Evolutionary conservation across 2,797 vertebrate genomes (phyloP).

Genomic region (Hydrocynus forskahlii): DNA sequence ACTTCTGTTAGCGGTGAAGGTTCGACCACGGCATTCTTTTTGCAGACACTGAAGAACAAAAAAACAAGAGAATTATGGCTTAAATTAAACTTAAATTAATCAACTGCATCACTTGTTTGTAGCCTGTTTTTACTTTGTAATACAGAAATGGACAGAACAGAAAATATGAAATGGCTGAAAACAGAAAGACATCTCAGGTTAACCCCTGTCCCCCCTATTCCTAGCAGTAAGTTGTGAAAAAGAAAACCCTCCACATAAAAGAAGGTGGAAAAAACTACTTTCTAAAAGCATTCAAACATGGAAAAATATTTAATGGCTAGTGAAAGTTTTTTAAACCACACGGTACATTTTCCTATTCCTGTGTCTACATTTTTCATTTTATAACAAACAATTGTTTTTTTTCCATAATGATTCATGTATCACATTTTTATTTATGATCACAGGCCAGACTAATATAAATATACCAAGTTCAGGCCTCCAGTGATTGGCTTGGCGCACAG

Average conservation of each 20-base stretch:
- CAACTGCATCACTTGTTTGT: too few relatives aligned
- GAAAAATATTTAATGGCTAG: not conserved
- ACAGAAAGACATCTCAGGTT: too few relatives aligned
- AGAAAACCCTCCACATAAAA: too few relatives aligned
- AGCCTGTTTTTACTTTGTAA: too few relatives aligned
- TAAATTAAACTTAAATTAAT: too few relatives aligned
- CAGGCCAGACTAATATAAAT: not conserved
- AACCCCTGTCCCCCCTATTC: too few relatives aligned
- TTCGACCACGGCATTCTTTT: slow-evolving; percentile 83
- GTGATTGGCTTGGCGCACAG: too few relatives aligned
- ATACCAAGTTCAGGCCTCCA: not conserved
- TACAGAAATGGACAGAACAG: too few relatives aligned
- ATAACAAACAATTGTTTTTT: not conserved
- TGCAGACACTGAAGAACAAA: slow-evolving; percentile 82
- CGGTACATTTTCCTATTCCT: not conserved
- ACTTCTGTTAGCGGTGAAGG: slow-evolving; percentile 83
- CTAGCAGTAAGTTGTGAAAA: too few relatives aligned
- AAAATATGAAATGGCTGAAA: too few relatives aligned
- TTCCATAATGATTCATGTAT: not conserved
- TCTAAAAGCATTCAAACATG: not conserved
- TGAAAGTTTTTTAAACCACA: not conserved
- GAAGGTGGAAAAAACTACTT: not conserved
- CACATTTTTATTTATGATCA: not conserved
- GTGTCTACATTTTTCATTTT: not conserved
- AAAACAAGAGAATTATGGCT: not conserved